phyloP scores from a whole-genome alignment of 1,140 invertebrate species.

The Eufriesea mexicana region DNA sequence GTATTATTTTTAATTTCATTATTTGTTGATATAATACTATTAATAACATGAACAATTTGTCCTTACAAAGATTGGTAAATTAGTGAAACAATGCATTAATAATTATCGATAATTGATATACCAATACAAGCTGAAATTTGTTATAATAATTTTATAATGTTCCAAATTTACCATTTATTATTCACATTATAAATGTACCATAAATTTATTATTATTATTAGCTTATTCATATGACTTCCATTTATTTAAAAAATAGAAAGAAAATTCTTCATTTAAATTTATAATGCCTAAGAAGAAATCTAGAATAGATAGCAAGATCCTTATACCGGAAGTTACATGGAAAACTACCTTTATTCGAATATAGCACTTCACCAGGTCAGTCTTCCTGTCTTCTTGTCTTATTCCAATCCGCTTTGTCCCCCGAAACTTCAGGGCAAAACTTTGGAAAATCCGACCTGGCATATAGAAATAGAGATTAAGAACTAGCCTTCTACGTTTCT shows the following conservation, averaged over 20 bases:
- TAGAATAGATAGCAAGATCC: not conserved
- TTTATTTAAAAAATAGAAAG: not conserved
- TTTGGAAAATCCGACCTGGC: slow-evolving; percentile 2
- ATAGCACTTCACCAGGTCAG: too few relatives aligned
- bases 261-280: not conserved
- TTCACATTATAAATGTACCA: too few relatives aligned
- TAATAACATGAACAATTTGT: too few relatives aligned
- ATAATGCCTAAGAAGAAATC: not conserved
- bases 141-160: too few relatives aligned
- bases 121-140: too few relatives aligned
- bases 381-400: not conserved
- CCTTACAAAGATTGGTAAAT: too few relatives aligned
- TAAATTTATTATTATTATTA: too few relatives aligned
- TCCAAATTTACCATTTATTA: too few relatives aligned
- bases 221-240: not conserved
- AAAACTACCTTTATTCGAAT: not conserved
- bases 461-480: not conserved
- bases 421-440: not conserved
- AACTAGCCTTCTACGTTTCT: not conserved
- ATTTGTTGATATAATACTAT: too few relatives aligned
- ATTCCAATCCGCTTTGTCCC: slow-evolving; percentile 14
- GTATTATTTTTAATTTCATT: too few relatives aligned
- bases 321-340: not conserved
- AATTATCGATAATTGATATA: too few relatives aligned
- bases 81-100: too few relatives aligned